Conservation (phyloP, 2,113 vertebrate species). For the Panthera tigris region DNA sequence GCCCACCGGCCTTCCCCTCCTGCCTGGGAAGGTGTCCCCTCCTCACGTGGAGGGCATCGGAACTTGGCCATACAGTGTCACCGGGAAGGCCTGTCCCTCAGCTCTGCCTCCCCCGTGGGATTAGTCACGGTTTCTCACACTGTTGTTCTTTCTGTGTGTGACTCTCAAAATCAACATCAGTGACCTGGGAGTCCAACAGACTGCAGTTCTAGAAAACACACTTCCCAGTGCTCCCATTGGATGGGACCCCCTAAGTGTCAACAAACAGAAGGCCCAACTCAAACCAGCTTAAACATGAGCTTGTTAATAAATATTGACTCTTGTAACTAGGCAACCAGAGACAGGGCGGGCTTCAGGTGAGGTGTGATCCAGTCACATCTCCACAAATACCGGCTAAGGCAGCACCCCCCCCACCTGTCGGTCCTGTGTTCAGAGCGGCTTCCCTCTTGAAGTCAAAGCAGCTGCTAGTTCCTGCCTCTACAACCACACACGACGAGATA, state of each 20-base stretch:
- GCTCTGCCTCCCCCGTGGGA: rapidly evolving
- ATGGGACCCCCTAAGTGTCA: background rate
- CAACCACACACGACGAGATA: background rate
- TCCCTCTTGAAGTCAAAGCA: background rate
- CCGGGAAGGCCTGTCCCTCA: background rate
- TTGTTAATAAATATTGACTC: background rate
- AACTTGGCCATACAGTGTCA: background rate
- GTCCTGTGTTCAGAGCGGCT: background rate
- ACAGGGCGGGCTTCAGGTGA: rapidly evolving
- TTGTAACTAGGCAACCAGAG: too few species aligned
- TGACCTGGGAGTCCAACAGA: rapidly evolving
- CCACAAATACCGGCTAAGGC: background rate
- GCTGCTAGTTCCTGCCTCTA: background rate
- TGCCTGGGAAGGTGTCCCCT: background rate
- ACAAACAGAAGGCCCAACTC: background rate
- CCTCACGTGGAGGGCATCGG: background rate
- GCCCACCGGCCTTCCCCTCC: background rate
- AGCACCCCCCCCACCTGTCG: too few species aligned
- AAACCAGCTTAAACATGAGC: background rate
- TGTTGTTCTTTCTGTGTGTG: rapidly evolving
- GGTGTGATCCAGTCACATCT: background rate
- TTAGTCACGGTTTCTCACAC: rapidly evolving
- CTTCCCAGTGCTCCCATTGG: background rate
- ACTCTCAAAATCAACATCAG: too few species aligned
- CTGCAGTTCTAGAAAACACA: background rate